Conservation (phyloP, 2,113 vertebrate species). For the Dicerorhinus sumatrensis region DNA sequence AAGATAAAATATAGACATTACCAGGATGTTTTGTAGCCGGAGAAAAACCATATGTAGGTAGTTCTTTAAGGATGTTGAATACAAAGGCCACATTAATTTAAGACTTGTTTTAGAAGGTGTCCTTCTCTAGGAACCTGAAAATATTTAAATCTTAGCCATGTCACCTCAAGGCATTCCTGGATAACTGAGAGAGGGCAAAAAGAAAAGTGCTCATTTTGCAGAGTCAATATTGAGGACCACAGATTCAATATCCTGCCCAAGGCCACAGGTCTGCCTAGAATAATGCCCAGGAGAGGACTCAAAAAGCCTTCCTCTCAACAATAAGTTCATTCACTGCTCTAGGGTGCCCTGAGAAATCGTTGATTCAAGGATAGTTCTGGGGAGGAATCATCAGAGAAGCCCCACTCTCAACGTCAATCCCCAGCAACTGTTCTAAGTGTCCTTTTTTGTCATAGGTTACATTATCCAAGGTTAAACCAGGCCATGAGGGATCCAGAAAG, state of each 20-base stretch:
- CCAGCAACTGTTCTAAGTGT: neutral
- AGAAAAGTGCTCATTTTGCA: neutral
- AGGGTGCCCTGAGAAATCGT: neutral
- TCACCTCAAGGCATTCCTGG: neutral
- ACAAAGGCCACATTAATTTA: neutral
- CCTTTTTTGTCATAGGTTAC: neutral
- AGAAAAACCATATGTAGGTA: neutral
- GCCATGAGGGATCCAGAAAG: neutral
- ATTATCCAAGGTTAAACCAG: neutral
- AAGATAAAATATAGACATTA: neutral
- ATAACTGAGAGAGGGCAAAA: neutral
- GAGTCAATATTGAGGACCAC: neutral
- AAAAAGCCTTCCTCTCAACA: neutral
- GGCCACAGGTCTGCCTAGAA: neutral
- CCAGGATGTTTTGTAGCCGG: neutral
- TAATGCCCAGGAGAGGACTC: neutral
- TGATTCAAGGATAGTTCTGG: neutral
- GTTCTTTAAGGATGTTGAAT: neutral
- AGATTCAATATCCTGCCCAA: neutral
- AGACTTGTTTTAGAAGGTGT: neutral
- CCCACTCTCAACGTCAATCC: neutral
- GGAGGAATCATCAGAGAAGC: neutral
- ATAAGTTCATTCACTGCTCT: neutral
- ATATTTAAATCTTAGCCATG: neutral
- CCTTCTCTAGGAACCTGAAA: neutral